A percentile compares a stretch with the other conserved stretches of the same genome.
phyloP scores from a whole-genome alignment of 2,797 vertebrate species.

The Melanotaenia maccullochi region DNA sequence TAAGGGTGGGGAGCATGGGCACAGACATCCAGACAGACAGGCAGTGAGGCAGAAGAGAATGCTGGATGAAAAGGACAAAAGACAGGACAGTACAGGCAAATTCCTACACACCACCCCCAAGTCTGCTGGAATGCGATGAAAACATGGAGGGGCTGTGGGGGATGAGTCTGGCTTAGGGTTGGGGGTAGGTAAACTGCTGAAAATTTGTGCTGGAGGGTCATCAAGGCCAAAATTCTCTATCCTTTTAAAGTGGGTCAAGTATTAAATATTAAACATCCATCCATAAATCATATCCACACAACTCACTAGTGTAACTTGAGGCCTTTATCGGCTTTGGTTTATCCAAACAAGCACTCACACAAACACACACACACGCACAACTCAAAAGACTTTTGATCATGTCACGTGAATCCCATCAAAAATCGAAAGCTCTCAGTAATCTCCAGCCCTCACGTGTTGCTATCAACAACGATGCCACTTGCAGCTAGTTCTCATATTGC shows the following conservation, averaged over 20 bases:
- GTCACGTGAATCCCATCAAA: constrained; percentile 39
- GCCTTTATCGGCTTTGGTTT: constrained; percentile 37
- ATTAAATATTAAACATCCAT: constrained; percentile 74
- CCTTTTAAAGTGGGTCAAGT: constrained; percentile 64
- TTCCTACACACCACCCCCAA: constrained; percentile 44
- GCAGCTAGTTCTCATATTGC: constrained; percentile 38
- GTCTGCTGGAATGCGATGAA: constrained; percentile 56
- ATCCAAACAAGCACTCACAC: constrained; percentile 24
- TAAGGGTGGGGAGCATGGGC: not conserved
- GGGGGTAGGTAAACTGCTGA: constrained; percentile 38
- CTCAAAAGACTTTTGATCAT: constrained; percentile 29
- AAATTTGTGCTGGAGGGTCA: constrained; percentile 48
- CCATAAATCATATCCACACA: constrained; percentile 66
- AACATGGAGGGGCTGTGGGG: constrained; percentile 24
- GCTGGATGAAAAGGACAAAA: constrained; percentile 59
- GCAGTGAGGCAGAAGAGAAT: constrained; percentile 47
- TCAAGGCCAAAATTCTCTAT: constrained; percentile 34
- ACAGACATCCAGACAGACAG: constrained; percentile 41
- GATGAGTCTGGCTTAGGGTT: constrained; percentile 25
- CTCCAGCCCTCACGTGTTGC: constrained; percentile 14
- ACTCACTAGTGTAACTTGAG: constrained; percentile 38
- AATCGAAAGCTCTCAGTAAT: constrained; percentile 55
- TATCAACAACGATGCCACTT: constrained; percentile 13
- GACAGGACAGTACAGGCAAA: constrained; percentile 54
- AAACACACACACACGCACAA: not conserved